Conservation (phyloP, 2,113 vertebrate genomes). For the Pangasianodon hypophthalmus region DNA sequence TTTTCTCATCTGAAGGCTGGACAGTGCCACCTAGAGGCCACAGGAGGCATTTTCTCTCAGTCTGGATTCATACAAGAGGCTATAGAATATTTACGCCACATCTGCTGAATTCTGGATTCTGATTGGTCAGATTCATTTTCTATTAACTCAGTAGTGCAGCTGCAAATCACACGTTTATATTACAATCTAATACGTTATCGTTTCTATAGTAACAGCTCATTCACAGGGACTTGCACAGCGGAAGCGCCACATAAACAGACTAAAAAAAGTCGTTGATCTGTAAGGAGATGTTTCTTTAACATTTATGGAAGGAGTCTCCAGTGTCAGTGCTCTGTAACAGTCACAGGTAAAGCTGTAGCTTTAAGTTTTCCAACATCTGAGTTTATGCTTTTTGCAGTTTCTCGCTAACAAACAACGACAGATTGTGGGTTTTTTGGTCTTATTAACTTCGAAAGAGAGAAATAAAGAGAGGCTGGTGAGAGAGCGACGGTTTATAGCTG, state of each 20-base stretch:
- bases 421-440: too few species aligned
- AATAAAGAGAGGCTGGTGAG: not conserved
- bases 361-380: not conserved
- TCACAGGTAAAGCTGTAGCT: too few species aligned
- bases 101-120: not conserved
- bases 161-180: not conserved
- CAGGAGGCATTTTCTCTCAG: not conserved
- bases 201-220: constrained; percentile 3
- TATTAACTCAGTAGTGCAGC: not conserved
- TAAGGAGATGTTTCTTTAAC: not conserved
- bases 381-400: not conserved
- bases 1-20: not conserved
- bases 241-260: not conserved
- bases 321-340: too few species aligned
- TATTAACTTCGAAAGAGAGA: too few species aligned
- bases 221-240: not conserved
- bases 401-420: too few species aligned
- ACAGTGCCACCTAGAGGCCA: constrained; percentile 25
- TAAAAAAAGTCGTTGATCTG: not conserved
- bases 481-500: not conserved
- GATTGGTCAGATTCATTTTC: not conserved
- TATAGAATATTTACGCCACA: not conserved
- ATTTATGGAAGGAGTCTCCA: not conserved
- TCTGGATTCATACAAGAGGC: not conserved
- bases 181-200: not conserved